Conservation (phyloP, 1,140 invertebrate species). For the Rhopalosiphum padi region DNA sequence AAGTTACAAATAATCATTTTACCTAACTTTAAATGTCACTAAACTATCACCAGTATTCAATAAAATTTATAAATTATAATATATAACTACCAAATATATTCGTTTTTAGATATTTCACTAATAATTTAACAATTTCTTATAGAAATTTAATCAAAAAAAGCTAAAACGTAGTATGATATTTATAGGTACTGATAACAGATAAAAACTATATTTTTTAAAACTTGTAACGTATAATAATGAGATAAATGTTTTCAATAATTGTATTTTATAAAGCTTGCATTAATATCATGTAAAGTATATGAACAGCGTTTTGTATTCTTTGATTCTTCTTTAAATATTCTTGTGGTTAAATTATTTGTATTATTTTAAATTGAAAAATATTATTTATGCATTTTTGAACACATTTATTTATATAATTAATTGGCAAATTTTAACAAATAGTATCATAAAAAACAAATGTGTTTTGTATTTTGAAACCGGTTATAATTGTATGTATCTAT, state of each 20-base stretch:
- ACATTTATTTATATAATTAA: neutral
- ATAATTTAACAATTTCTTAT: no score
- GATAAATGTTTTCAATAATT: no score
- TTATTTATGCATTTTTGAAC: constrained; percentile 3
- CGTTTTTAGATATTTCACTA: no score
- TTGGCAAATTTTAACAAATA: neutral
- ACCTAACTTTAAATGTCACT: no score
- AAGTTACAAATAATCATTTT: no score
- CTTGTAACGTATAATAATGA: no score
- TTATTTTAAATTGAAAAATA: neutral
- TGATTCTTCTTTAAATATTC: neutral
- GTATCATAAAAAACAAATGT: neutral
- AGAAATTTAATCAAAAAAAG: no score
- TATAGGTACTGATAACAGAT: neutral
- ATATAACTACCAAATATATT: no score
- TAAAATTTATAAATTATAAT: no score
- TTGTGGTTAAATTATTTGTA: neutral
- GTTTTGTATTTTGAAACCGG: neutral
- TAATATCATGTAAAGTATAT: neutral
- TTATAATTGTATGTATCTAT: neutral
- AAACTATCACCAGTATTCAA: no score
- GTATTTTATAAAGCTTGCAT: neutral
- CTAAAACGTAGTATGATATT: neutral
- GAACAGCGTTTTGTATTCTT: neutral
- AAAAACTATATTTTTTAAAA: neutral